Percentiles rank a stretch among this genome's conserved stretches.
Conservation (phyloP, 2,797 vertebrate genomes). For the Myotis daubentonii region DNA sequence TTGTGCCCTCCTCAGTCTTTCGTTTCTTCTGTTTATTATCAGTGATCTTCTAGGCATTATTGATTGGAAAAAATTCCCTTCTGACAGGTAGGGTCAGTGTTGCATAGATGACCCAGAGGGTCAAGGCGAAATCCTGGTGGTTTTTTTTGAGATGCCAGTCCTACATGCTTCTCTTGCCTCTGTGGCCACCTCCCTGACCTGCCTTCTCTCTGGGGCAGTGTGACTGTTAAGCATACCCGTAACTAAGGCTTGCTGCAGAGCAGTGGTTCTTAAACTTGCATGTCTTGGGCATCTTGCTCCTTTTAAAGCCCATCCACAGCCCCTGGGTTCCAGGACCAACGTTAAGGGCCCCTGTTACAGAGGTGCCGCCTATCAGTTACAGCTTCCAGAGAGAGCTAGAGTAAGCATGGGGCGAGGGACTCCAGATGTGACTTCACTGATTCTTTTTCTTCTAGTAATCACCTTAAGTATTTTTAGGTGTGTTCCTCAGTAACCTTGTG, state of each 20-base stretch:
- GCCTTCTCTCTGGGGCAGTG: neutral
- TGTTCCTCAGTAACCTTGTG: neutral
- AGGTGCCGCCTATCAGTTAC: neutral
- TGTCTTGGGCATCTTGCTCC: neutral
- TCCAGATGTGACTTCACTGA: neutral
- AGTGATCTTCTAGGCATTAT: neutral
- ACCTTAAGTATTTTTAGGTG: neutral
- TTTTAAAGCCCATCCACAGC: neutral
- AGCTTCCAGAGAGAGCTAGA: neutral
- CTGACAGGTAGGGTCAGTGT: neutral
- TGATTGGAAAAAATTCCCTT: neutral
- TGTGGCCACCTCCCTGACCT: neutral
- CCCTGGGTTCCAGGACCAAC: neutral
- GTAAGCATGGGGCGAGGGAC: neutral
- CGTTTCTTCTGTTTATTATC: neutral
- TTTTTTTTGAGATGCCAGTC: neutral
- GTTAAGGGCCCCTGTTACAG: neutral
- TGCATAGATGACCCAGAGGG: neutral
- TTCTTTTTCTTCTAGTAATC: slow-evolving; percentile 4
- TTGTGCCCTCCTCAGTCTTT: neutral
- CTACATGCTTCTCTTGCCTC: neutral
- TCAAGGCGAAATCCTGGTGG: neutral
- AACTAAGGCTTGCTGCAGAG: neutral
- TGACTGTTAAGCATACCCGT: neutral
- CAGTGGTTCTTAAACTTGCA: neutral